Base-by-base conservation (phyloP, 2,888 invertebrate species). In the Ichneumoninae sp. region DNA sequence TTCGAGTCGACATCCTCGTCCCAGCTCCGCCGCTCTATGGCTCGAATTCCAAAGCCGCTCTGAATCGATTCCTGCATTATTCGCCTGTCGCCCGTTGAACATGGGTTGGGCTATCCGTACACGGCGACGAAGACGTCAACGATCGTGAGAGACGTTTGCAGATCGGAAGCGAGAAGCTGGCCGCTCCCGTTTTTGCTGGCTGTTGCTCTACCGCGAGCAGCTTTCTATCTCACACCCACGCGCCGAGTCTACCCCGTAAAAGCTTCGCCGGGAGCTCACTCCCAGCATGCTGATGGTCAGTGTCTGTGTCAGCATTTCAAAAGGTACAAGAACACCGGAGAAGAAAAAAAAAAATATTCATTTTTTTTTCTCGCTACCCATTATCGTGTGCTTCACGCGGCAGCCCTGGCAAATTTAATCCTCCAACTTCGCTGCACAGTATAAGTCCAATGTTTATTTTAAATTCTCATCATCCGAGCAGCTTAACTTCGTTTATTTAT, bases 131-230 rank as follows among this genome's bases (percentile, higher is more conserved):
- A 66, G 86, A 86, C 78, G 85, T 87, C 81, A 76, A 69, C 85
- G 74, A 86, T 86, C 85, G 86, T 84, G 90, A 83, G 76, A 85
- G 84, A 86, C 74, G 88, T 87, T 88, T 88, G 89, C 85, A 66
- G 83, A 81, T 81, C 86, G 89, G 89, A 91, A 90, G 88, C 85
- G 88, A 86, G 88, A 87, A 87, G 88, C 88, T 89, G 81, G 88
- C 69, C 81, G 83, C 87, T 89, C 89, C 87, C 69, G 87, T 83
- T 84, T 82, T 79, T 85, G 81, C 86, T 82, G 69, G 89, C 88
- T 63, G 85, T 83, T 68, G 44, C 65, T 80, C n/a, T 47, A 52
- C 70, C 44, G 22, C 54, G 44, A 60, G 36, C 68, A 65, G 77
- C 83, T 83, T 83, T 83, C 83, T 78, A 83, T 83, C 73, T 78